Percentiles rank a stretch among this genome's conserved stretches.
phyloP scores from a whole-genome alignment of 1,140 invertebrate species.

The Leptopilina clavipes region DNA sequence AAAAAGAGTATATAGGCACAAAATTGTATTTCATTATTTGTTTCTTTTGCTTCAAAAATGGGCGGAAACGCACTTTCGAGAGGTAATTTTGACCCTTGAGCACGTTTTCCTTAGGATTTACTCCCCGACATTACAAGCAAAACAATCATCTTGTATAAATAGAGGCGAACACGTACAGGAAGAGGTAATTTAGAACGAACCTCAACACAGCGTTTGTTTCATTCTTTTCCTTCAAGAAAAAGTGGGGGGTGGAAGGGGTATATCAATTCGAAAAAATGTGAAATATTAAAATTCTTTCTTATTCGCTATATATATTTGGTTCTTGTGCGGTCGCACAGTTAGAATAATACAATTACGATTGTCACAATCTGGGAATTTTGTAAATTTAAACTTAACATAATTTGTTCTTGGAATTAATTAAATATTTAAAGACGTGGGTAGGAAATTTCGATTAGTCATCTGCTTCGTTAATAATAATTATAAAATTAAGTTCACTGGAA shows the following conservation, averaged over 20 bases:
- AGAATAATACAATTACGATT: too few relatives aligned
- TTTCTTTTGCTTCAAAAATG: conserved; percentile 20
- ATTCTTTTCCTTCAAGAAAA: neutral
- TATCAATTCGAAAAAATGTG: neutral
- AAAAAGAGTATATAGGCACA: neutral
- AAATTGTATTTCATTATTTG: conserved; percentile 32
- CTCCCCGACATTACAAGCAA: conserved; percentile 18
- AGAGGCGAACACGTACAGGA: conserved; percentile 26
- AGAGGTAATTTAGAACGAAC: conserved; percentile 8
- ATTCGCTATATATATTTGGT: too few relatives aligned
- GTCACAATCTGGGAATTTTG: too few relatives aligned
- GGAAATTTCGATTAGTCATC: too few relatives aligned
- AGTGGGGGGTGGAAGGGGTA: neutral
- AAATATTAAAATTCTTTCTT: too few relatives aligned
- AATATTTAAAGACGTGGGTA: too few relatives aligned
- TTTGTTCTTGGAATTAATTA: too few relatives aligned
- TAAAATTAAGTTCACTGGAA: too few relatives aligned
- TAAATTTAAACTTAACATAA: too few relatives aligned
- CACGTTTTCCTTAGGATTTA: conserved; percentile 33
- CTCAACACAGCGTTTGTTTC: neutral
- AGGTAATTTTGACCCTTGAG: conserved; percentile 27
- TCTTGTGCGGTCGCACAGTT: too few relatives aligned
- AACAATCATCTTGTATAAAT: conserved; percentile 33
- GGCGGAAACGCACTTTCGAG: conserved; percentile 25
- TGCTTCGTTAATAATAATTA: too few relatives aligned